phyloP scores from a whole-genome alignment of 2,113 vertebrate species.

The Circaetus cinerascens region DNA sequence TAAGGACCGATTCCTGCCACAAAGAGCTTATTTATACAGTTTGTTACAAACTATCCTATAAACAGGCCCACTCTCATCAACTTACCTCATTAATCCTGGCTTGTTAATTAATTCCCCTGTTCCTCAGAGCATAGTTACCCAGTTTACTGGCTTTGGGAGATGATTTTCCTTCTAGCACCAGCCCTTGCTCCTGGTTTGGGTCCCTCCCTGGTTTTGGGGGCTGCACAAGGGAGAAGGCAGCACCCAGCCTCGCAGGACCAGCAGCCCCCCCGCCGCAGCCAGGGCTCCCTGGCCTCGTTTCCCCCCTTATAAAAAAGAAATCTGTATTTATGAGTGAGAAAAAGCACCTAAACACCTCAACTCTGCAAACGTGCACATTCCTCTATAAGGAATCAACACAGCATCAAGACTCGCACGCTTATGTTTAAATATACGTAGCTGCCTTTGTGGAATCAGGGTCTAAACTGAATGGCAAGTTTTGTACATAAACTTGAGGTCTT shows the following conservation, averaged over 20 bases:
- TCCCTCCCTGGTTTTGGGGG: not conserved
- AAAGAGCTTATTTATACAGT: not conserved
- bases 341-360: not conserved
- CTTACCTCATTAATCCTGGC: not conserved
- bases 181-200: not conserved
- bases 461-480: not conserved
- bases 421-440: not conserved
- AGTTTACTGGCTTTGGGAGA: not conserved
- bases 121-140: not conserved
- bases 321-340: not conserved
- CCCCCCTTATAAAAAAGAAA: not conserved
- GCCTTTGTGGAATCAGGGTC: not conserved
- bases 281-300: accelerated
- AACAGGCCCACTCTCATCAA: not conserved
- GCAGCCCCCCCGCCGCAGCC: accelerated
- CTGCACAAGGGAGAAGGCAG: not conserved
- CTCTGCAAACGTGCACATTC: accelerated
- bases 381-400: not conserved
- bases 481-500: not conserved
- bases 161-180: not conserved
- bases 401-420: not conserved
- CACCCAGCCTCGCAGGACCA: not conserved
- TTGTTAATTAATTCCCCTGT: not conserved
- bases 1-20: not conserved
- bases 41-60: not conserved